Percentiles rank a stretch among this genome's conserved stretches.
These are phyloP conservation scores for Lomographa bimaculata DNA, from an alignment of 2,888 invertebrate genomes.

Conservation along the genomic window DNA sequence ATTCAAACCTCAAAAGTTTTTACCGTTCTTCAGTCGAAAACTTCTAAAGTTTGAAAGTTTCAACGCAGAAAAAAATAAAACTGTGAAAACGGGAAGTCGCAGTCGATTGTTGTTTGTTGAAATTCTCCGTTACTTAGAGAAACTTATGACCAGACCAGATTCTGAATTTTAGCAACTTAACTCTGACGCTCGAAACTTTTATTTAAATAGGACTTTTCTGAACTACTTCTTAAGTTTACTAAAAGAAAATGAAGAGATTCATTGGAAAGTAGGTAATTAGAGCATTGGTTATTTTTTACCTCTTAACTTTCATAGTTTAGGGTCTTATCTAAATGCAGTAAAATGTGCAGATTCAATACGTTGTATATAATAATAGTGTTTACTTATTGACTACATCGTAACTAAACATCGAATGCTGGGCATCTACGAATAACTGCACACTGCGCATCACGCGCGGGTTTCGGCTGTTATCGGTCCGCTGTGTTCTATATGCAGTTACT, in stretches of 20 bases:
- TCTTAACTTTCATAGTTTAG: no score
- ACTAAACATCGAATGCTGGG: no score
- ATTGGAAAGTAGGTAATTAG: constrained; percentile 9
- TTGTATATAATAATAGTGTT: no score
- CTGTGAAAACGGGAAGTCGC: constrained; percentile 22
- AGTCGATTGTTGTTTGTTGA: constrained; percentile 30
- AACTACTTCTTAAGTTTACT: constrained; percentile 25
- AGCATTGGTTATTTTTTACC: no score
- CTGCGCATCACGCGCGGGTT: no score
- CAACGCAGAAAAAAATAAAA: constrained; percentile 19
- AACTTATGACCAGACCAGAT: constrained; percentile 25
- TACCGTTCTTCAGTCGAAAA: constrained; percentile 11
- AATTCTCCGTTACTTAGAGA: constrained; percentile 27
- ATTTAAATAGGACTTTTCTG: constrained; percentile 27
- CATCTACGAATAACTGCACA: no score
- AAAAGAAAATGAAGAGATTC: constrained; percentile 15
- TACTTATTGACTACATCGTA: no score
- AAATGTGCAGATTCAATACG: no score
- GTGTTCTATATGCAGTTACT: no score
- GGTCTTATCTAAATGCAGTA: no score
- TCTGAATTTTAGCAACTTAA: constrained; percentile 26
- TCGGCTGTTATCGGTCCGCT: no score
- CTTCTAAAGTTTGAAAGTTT: constrained; percentile 16
- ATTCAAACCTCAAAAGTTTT: constrained; percentile 17
- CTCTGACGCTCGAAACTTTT: constrained; percentile 25